A percentile compares a stretch with the other conserved stretches of the same genome.
These are phyloP conservation scores for Hydroisotoma schaefferi DNA, from an alignment of 2,888 invertebrate species.

Conservation along the genomic window DNA sequence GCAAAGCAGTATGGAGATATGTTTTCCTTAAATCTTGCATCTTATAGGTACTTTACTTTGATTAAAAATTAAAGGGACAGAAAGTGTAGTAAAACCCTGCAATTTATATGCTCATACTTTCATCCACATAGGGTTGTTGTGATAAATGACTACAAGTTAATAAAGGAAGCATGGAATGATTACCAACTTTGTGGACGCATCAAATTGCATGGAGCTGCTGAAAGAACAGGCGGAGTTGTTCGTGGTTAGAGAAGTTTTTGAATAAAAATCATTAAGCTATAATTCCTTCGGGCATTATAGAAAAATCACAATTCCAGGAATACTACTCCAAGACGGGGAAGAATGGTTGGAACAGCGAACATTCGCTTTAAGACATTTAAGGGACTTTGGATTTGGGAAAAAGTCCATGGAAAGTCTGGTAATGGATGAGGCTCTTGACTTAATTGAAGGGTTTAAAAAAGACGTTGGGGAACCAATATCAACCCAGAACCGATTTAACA, in stretches of 20 bases:
- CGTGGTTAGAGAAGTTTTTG: constrained; percentile 13
- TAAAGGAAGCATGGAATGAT: constrained; percentile 35
- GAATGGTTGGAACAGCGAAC: constrained; percentile 45
- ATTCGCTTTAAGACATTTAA: constrained; percentile 32
- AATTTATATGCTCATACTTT: no score
- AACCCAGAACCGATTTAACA: constrained; percentile 38
- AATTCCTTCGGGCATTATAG: background rate
- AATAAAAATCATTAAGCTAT: background rate
- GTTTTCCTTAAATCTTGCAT: constrained; percentile 22
- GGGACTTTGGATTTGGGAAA: constrained; percentile 42
- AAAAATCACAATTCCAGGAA: constrained; percentile 20
- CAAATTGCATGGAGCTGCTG: constrained; percentile 29
- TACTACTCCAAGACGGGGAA: constrained; percentile 38
- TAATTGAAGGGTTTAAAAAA: constrained; percentile 26
- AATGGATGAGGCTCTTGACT: constrained; percentile 36
- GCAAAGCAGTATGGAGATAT: constrained; percentile 28
- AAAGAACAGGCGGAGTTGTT: constrained; percentile 27
- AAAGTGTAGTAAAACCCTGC: no score
- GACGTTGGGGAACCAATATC: constrained; percentile 36
- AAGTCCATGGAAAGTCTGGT: constrained; percentile 40
- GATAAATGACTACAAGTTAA: constrained; percentile 28
- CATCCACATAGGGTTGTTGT: constrained; percentile 26
- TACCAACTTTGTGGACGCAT: constrained; percentile 25
- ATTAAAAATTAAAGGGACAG: no score
- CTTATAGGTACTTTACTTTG: constrained; percentile 24